These are phyloP conservation scores for Delphinapterus leucas DNA, from an alignment of 2,113 vertebrate genomes.

Conservation along the genomic window DNA sequence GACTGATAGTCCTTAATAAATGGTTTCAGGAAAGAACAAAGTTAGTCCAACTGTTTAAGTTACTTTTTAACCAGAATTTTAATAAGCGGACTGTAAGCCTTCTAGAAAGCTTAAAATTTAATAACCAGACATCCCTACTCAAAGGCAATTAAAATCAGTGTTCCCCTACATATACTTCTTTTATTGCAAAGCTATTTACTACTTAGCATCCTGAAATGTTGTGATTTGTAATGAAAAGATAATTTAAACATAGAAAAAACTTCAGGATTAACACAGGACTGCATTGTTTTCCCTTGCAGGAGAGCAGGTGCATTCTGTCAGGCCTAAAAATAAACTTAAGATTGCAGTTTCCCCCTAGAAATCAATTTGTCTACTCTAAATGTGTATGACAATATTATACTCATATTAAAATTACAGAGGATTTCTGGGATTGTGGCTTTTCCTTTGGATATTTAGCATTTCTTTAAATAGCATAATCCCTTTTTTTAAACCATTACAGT, in stretches of 20 bases:
- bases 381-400: not conserved
- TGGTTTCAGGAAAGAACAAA: not conserved
- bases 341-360: not conserved
- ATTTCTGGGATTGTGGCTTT: not conserved
- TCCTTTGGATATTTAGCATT: not conserved
- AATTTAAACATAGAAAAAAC: not conserved
- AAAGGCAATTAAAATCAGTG: not conserved
- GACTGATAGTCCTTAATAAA: not conserved
- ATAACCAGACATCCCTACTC: not conserved
- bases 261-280: not conserved
- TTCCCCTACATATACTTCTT: not conserved
- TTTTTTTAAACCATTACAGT: not conserved
- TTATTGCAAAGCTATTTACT: not conserved
- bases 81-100: not conserved
- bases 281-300: not conserved
- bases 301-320: not conserved
- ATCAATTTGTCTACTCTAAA: not conserved
- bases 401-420: constrained; percentile 32
- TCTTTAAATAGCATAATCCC: not conserved
- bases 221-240: not conserved
- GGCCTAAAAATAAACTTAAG: constrained; percentile 11
- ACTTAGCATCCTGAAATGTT: not conserved
- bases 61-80: not conserved
- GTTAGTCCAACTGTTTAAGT: not conserved
- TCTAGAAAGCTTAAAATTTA: not conserved